phyloP scores from a whole-genome alignment of 30 jellyfish, hydroid and myxozoan genomes.

The Aurelia aurita complex sp. Pacific region DNA sequence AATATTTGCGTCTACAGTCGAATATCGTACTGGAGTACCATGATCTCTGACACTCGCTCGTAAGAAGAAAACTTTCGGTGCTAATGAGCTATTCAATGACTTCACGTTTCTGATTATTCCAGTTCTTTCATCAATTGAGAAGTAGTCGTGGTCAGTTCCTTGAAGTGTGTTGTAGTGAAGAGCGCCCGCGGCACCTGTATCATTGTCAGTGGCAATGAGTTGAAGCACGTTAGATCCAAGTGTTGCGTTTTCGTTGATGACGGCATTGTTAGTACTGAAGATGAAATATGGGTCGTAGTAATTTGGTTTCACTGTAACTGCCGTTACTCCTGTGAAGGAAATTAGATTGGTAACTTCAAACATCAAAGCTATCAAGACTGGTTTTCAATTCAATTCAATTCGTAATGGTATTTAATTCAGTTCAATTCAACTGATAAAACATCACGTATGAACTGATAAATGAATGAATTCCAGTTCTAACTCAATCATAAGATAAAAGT shows the following conservation, averaged over 20 bases:
- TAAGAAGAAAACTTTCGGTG: constrained; percentile 55
- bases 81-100: constrained; percentile 20
- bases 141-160: constrained; percentile 64
- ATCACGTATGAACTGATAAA: too few species aligned
- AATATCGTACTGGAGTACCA: constrained; percentile 56
- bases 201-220: constrained; percentile 58
- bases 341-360: too few species aligned
- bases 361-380: too few species aligned
- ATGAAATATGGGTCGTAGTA: constrained; percentile 52
- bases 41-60: constrained; percentile 45
- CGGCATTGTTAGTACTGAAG: constrained; percentile 44
- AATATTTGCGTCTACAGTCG: constrained; percentile 43
- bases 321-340: neutral
- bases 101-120: constrained; percentile 56
- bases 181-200: constrained; percentile 72
- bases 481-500: too few species aligned
- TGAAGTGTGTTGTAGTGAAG: constrained; percentile 44
- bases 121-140: constrained; percentile 47
- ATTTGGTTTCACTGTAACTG: constrained; percentile 23
- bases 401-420: too few species aligned
- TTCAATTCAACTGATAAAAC: too few species aligned
- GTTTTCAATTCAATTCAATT: too few species aligned
- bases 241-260: constrained; percentile 48
- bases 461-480: too few species aligned
- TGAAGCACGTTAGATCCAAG: constrained; percentile 42